Evolutionary conservation across 2,797 vertebrate genomes (phyloP), one percentile per base, ranked within the genome.

Genomic region (Gallinago nigripennis): DNA sequence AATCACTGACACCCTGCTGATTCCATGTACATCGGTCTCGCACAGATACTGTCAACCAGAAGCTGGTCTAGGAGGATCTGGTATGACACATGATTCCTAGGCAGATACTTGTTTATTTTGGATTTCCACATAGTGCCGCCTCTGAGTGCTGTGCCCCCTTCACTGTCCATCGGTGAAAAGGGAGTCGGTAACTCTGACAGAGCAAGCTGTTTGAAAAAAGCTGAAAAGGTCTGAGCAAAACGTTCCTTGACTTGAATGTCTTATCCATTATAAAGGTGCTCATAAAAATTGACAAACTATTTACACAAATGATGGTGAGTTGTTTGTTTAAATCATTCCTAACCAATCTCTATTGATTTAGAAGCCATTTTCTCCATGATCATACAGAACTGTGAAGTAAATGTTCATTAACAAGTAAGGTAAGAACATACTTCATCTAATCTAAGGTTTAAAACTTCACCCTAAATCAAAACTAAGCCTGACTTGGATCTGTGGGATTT

Each of bases 21-120:
- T 27, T 35, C 61, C 46, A 35, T 1, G 0, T n/a, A 35, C 66
- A 25, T 16, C 0, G 1, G 46, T 37, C 33, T 63, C 14, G 16
- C 31, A 31, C 18, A 9, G 6, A 60, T 2, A 8, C 28, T 39
- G 13, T 28, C 64, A 63, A 39, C 20, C 33, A 63, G 31, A 33
- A 58, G 35, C 4, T 33, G 33, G 28, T 19, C 37, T 24, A 46
- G 58, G 14, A 82, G 35, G 21, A 70, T 30, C 31, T 37, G 66
- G 41, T 14, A 24, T 8, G 13, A 54, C 25, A 43, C 7, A 30
- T 0, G 2, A 20, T 54, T 65, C 56, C 71, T 23, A 58, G 57
- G 51, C 37, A 33, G 53, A n/a, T 13, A 28, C 11, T 33, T 70
- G 21, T 16, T 28, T 28, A 35, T 37, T 75, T 30, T 18, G 51